Conservation (phyloP, 2,797 vertebrate genomes). For the Spondyliosoma cantharus region DNA sequence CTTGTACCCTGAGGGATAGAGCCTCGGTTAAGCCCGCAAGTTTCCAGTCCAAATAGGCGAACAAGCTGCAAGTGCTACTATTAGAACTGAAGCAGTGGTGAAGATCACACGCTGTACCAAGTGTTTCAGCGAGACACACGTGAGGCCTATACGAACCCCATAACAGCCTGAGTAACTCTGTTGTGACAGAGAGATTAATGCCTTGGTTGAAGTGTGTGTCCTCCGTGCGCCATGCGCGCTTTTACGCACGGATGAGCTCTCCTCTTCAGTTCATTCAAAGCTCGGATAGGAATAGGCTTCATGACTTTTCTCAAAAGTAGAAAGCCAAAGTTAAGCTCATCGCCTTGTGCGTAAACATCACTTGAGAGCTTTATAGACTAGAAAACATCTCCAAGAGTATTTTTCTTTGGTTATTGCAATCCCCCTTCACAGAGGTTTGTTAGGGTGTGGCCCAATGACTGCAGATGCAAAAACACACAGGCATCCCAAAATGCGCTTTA, state of each 20-base stretch:
- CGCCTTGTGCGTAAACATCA: slow-evolving; percentile 12
- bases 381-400: background rate
- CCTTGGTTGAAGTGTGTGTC: background rate
- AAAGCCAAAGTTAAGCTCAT: background rate
- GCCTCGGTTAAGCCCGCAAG: background rate
- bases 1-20: background rate
- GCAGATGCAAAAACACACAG: background rate
- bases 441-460: background rate
- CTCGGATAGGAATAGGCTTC: no score
- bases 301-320: background rate
- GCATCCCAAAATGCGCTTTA: background rate
- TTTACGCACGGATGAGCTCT: slow-evolving; percentile 28
- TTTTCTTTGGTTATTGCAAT: background rate
- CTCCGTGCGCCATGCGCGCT: slow-evolving; percentile 19
- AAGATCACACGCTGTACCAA: background rate
- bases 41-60: background rate
- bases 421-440: background rate
- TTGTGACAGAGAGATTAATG: background rate
- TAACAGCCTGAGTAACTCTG: background rate
- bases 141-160: background rate
- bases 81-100: background rate
- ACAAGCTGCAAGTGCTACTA: background rate
- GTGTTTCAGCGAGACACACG: background rate
- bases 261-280: background rate
- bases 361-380: background rate